Evolutionary conservation across 2,888 invertebrate genomes (phyloP), one percentile per base, ranked within the genome.

Genomic region (Sphinx pinastri): DNA sequence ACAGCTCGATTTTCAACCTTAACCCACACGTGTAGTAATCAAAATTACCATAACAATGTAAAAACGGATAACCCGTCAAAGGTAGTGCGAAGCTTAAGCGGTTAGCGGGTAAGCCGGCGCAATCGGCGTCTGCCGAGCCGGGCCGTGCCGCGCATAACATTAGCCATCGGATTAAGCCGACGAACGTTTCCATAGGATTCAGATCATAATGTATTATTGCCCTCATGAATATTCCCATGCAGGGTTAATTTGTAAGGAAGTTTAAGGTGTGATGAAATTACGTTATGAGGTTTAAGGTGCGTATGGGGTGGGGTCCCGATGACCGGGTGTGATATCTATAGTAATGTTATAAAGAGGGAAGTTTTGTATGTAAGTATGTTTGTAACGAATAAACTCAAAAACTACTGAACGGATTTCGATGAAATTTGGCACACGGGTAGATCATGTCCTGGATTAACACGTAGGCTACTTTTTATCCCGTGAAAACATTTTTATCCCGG

Each of bases 91-190:
- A 74, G 75, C 73, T 75, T 75, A 75, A 76, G 75, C 73, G 73
- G 73, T 70, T 66, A 73, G 60, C 68, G 74, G 76, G 74, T 73
- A 73, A 70, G 70, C 68, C 55, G 72, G 70, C 69, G 71, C 67
- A 71, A 70, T 74, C 73, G 73, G 72, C 71, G 71, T 80, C 79
- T 38, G 38, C 38, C 38, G 76, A 76, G 74, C 72, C 75, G 74
- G 71, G 72, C 73, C 82, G 80, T 81, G 82, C 77, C 76, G 75
- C 76, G 84, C 82, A 83, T 84, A 82, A 75, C 79, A 81, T 81
- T 79, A 81, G 74, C 75, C 72, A 77, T 75, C 73, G 77, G 81
- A 77, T 81, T 81, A 82, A 73, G 75, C 71, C 76, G 72, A 75
- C 75, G 77, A 76, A 79, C 78, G 76, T 75, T 78, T 72, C 77